Percentiles rank a stretch among this genome's conserved stretches.
These are phyloP conservation scores for Cyprinus carpio DNA, from an alignment of 2,113 vertebrate species.

Conservation along the genomic window DNA sequence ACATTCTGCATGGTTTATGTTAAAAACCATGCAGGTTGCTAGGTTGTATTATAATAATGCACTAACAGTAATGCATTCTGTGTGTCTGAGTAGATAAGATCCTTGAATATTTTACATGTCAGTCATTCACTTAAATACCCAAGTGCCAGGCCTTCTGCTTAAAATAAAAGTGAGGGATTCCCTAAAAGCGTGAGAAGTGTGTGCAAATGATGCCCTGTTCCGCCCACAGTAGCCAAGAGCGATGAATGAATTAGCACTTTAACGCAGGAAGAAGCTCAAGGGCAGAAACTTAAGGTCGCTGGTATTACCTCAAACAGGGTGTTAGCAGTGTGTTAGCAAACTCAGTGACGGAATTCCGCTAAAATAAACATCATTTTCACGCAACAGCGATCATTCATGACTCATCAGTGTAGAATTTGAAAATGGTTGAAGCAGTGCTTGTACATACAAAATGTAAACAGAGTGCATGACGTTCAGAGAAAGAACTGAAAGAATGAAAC, in stretches of 20 bases:
- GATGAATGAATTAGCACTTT: conserved; percentile 9
- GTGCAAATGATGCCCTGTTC: conserved; percentile 16
- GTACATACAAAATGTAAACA: background rate
- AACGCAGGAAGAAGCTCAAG: conserved; percentile 37
- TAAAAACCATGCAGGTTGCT: background rate
- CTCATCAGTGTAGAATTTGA: background rate
- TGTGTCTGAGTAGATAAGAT: background rate
- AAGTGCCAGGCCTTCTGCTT: background rate
- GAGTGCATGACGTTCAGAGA: background rate
- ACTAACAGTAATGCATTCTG: background rate
- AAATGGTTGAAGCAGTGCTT: background rate
- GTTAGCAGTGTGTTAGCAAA: background rate
- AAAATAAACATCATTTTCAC: background rate
- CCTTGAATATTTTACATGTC: background rate
- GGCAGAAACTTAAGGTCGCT: conserved; percentile 25
- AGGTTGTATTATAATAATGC: background rate
- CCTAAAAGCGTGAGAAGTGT: conserved; percentile 10
- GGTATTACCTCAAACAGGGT: conserved; percentile 28
- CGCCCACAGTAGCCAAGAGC: conserved; percentile 2
- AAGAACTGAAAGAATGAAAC: too few species aligned
- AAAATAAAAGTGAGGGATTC: conserved; percentile 44
- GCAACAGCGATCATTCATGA: background rate
- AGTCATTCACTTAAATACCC: background rate
- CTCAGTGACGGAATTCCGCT: background rate
- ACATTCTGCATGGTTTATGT: too few species aligned